Evolutionary conservation across 2,888 invertebrate genomes (phyloP), one percentile per base, ranked within the genome.

Genomic region (Drosophila barbarae): DNA sequence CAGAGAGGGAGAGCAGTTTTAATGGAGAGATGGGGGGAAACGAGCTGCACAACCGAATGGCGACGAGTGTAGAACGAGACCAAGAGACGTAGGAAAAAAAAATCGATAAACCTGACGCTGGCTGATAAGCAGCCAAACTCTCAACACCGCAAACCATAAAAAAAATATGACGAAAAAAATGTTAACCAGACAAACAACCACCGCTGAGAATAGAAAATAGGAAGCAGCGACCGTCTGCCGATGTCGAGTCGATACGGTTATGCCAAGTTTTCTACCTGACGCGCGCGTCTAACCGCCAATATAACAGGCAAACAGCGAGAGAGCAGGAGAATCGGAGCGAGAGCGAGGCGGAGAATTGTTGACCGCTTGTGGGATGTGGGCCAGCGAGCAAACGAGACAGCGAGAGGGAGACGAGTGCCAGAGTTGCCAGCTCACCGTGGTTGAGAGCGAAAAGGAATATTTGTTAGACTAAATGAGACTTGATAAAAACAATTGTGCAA

Each of bases 201-300:
- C 52, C 66, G 64, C 49, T 52, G 42, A 44, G 42, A 63, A 63
- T 63, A 63, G 63, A 63, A 56, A 63, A 61, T 44, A 61, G 61
- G 51, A 61, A 51, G 61, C 57, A 51, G 61, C 42, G 32, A 21
- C 46, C 39, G 49, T 59, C 44, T 44, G 44, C 35, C 26, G 26
- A 36, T 15, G 39, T 32, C 59, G 53, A 51, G 46, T 59, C 60
- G 47, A 38, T 56, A 56, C 51, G 63, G 47, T 50, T 53, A 52
- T 55, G 55, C 69, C 74, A 74, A 50, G 50, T 49, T 56, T 55
- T 60, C 69, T 77, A 74, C 76, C 76, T 83, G 77, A 77, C 87
- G 81, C 84, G 83, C 87, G 84, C 85, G 84, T 87, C 87, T 87
- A 87, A 87, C 87, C 87, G 87, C 87, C 87, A 87, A 87, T 87